Base-by-base conservation (phyloP, 2,113 vertebrate genomes). In the Microtus montanus region DNA sequence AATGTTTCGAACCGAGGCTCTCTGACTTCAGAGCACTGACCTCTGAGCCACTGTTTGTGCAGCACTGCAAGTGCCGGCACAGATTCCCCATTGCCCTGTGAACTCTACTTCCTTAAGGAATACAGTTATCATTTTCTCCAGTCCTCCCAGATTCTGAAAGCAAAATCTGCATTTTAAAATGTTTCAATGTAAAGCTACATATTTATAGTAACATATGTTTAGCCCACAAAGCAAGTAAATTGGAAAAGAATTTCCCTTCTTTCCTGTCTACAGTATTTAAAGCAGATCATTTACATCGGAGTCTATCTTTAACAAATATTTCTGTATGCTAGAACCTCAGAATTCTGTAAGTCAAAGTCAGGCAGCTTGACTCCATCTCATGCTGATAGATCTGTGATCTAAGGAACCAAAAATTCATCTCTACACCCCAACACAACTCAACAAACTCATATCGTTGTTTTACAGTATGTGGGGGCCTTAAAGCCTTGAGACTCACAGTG, bases 241-340 rank as follows among this genome's bases (percentile, higher is more conserved):
- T 77, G 66, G 44, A 77, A 78, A 92, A 85, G 41, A 75, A n/a
- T 84, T 80, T 80, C 28, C 52, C 30, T 79, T 93, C 88, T 94
- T 84, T 75, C 30, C 28, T 73, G 1, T 82, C 33, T 83, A 17
- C 1, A 64, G 22, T 75, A 93, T 73, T 87, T 92, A 90, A 93
- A 84, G 20, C 24, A 91, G 75, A 89, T 14, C 12, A 44, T 73
- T 73, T 52, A n/a, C 28, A 73, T 41, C 41, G 87, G 66, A 82
- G 49, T 74, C 38, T 20, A 49, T 80, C 75, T 85, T 78, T 78
- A 79, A 70, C 12, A 33, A 91, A 12, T 30, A 92, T 30, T 64
- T 83, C 68, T 44, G 7, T 58, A 41, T 5, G 3, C 26, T n/a
- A 85, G 24, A 92, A 79, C 30, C 19, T 75, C 3, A 33, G 28